These are phyloP conservation scores for Drosophila melanica DNA, from an alignment of 1,140 invertebrate species.

Conservation along the genomic window DNA sequence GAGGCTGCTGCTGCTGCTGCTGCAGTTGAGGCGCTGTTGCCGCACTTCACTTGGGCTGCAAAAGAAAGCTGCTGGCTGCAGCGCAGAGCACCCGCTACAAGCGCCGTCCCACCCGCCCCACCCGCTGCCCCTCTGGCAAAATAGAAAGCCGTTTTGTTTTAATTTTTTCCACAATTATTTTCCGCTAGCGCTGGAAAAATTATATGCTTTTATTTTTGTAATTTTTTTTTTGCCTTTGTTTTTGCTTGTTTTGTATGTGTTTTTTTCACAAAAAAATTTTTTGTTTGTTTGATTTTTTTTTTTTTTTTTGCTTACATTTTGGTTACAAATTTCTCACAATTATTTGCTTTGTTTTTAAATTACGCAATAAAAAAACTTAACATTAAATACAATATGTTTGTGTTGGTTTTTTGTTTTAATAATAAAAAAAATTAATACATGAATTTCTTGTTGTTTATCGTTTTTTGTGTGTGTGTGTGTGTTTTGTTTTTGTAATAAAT, in stretches of 20 bases:
- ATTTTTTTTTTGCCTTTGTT: conserved; percentile 63
- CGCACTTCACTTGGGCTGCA: conserved; percentile 59
- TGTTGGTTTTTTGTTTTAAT: conserved; percentile 56
- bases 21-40: conserved; percentile 39
- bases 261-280: conserved; percentile 57
- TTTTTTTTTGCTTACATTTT: conserved; percentile 71
- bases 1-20: conserved; percentile 5
- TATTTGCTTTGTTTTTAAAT: conserved; percentile 51
- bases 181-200: conserved; percentile 80
- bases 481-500: conserved; percentile 66
- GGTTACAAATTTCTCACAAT: conserved; percentile 82
- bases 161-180: conserved; percentile 82
- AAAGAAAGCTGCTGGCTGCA: conserved; percentile 73
- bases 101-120: conserved; percentile 7
- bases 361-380: conserved; percentile 81
- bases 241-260: conserved; percentile 54
- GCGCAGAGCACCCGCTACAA: conserved; percentile 56
- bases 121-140: conserved; percentile 29
- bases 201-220: conserved; percentile 79
- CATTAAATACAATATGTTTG: conserved; percentile 81
- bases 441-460: conserved; percentile 56
- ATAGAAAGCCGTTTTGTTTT: conserved; percentile 79
- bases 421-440: conserved; percentile 81
- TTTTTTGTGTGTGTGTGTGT: conserved; percentile 56
- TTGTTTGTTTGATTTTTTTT: conserved; percentile 46